Evolutionary conservation across 1,140 invertebrate genomes (phyloP), one percentile per base, ranked within the genome.

Genomic region (Calosoma granatense): DNA sequence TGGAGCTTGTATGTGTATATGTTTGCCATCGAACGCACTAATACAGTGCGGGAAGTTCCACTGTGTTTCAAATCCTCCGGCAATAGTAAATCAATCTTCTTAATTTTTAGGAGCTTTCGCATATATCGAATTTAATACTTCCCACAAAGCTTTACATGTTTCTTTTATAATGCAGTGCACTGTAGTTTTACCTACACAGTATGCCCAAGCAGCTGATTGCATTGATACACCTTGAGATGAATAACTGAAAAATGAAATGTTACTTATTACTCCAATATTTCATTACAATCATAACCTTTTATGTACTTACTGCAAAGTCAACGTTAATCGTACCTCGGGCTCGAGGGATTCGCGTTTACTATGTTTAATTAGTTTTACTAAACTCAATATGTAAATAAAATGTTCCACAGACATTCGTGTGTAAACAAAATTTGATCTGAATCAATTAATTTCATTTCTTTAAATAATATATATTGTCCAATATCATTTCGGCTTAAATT

Each of bases 31-130:
- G 2, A 61, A 15, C 12, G 59, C 59, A 14, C 61, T 57, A 17
- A 61, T 15, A 22, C 59, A 60, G 41, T 61, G n/a, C 20, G 57
- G 61, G 51, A 63, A 59, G 22, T 63, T 61, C 61, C 61, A 63
- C 36, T 12, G 41, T 20, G 17, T 21, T 2, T 54, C 3, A 56
- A 60, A 63, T 1, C 56, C 61, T 47, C 53, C 20, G 2, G 56
- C 56, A 39, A 58, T 59, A 15, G 26, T 20, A 19, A 20, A 12
- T 56, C 56, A 62, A 39, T 30, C 30, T 3, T 36, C 22, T 55
- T n/a, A n/a, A n/a, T 47, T 15, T 22, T 14, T 47, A 14, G 54
- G 15, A 15, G 54, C 6, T 36, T 36, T 36, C n/a, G n/a, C 6
- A 36, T 36, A n/a, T n/a, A n/a, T 36, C 6, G 26, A n/a, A n/a